These are phyloP conservation scores for Odontamblyopus lacepedii DNA, from an alignment of 2,797 vertebrate genomes.

Conservation along the genomic window DNA sequence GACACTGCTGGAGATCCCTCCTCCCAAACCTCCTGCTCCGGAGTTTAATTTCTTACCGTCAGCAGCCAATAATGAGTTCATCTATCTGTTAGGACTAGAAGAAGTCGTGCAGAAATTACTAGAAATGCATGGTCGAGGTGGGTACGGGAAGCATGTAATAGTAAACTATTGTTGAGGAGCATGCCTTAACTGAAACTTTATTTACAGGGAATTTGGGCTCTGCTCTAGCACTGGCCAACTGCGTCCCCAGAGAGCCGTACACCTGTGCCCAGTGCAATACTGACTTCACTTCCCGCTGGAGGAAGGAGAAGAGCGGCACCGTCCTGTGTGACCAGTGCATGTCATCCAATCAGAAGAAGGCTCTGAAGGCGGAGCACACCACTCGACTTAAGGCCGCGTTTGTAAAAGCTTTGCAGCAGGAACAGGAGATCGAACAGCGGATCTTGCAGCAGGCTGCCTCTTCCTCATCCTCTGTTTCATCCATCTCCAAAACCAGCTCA, in stretches of 20 bases:
- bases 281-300: conserved; percentile 98
- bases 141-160: conserved; percentile 14
- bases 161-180: not conserved
- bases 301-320: conserved; percentile 91
- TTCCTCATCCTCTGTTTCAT: conserved; percentile 58
- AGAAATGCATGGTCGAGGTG: conserved; percentile 90
- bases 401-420: conserved; percentile 96
- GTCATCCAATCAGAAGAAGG: conserved; percentile 97
- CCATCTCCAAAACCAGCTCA: conserved; percentile 64
- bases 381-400: conserved; percentile 95
- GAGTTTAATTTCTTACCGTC: conserved; percentile 97
- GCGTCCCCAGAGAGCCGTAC: conserved; percentile 87
- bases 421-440: conserved; percentile 97
- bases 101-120: conserved; percentile 97
- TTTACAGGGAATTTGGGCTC: conserved; percentile 79
- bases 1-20: conserved; percentile 94
- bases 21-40: conserved; percentile 92
- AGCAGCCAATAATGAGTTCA: conserved; percentile 97
- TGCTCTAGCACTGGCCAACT: conserved; percentile 57
- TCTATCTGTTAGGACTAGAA: conserved; percentile 95
- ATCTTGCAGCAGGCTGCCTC: conserved; percentile 87
- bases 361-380: conserved; percentile 95
- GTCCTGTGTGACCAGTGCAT: conserved; percentile 97
- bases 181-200: not conserved
- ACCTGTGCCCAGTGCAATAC: conserved; percentile 96